These are phyloP conservation scores for Petrocephalus sullivani DNA, from an alignment of 2,797 vertebrate species.

Conservation along the genomic window DNA sequence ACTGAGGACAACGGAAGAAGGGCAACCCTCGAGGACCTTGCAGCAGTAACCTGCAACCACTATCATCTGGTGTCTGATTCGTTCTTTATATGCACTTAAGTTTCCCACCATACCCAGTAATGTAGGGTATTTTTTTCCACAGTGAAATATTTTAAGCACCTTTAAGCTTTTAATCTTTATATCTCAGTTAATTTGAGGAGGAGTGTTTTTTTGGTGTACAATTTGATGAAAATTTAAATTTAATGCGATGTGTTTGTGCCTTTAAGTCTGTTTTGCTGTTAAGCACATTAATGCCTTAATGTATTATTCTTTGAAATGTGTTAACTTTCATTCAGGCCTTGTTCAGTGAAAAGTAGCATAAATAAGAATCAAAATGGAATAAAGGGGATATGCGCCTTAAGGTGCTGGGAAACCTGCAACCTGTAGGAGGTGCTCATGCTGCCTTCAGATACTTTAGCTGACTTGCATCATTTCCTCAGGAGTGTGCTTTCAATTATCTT, in stretches of 20 bases:
- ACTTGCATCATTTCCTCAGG: neutral
- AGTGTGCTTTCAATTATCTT: neutral
- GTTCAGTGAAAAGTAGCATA: neutral
- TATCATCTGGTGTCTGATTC: neutral
- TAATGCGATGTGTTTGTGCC: neutral
- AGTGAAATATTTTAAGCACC: neutral
- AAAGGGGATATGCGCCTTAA: neutral
- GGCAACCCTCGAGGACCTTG: neutral
- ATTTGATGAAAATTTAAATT: neutral
- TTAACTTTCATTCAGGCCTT: neutral
- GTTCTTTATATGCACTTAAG: conserved; percentile 9
- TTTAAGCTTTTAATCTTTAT: neutral
- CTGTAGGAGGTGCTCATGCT: neutral
- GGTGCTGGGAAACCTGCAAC: neutral
- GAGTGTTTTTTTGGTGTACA: neutral
- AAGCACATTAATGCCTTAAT: conserved; percentile 12
- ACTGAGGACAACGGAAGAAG: conserved; percentile 9
- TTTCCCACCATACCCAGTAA: neutral
- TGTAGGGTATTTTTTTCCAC: neutral
- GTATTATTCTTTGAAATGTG: neutral
- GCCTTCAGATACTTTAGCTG: neutral
- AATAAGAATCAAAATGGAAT: neutral
- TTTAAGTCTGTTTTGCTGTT: neutral
- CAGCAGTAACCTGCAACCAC: conserved; percentile 1
- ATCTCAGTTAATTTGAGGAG: neutral